Conservation (phyloP, 2,888 invertebrate species). For the Dioctria rufipes region DNA sequence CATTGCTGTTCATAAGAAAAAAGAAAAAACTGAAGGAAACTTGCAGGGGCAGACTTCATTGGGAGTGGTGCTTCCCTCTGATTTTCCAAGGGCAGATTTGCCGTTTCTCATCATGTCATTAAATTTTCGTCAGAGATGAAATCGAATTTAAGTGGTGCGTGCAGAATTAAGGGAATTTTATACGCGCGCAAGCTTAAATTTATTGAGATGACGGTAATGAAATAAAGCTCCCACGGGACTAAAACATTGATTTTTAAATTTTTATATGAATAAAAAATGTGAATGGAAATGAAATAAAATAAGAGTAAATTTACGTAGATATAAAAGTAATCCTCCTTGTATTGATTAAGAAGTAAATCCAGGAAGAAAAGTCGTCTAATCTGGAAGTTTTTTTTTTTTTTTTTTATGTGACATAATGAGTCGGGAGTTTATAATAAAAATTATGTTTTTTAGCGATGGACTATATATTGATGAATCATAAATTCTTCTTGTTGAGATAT, state of each 20-base stretch:
- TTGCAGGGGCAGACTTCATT: neutral
- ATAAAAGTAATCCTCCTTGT: too few species aligned
- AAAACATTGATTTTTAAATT: neutral
- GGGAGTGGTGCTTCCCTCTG: neutral
- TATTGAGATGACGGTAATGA: neutral
- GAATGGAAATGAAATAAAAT: too few species aligned
- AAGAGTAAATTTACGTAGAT: too few species aligned
- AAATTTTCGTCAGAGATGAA: neutral
- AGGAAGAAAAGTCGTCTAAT: too few species aligned
- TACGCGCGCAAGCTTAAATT: neutral
- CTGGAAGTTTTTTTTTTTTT: too few species aligned
- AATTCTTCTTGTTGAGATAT: too few species aligned
- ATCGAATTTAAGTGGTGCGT: neutral
- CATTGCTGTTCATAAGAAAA: neutral
- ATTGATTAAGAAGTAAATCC: too few species aligned
- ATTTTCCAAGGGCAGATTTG: neutral
- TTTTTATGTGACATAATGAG: too few species aligned
- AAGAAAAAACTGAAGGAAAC: neutral
- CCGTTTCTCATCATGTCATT: neutral
- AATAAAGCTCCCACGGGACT: neutral
- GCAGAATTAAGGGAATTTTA: neutral
- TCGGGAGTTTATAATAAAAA: too few species aligned
- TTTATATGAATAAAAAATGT: neutral
- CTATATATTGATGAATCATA: too few species aligned
- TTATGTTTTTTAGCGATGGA: too few species aligned